A percentile compares a stretch with the other conserved stretches of the same genome.
These are phyloP conservation scores for Lycorma delicatula DNA, from an alignment of 1,140 invertebrate species.

Conservation along the genomic window DNA sequence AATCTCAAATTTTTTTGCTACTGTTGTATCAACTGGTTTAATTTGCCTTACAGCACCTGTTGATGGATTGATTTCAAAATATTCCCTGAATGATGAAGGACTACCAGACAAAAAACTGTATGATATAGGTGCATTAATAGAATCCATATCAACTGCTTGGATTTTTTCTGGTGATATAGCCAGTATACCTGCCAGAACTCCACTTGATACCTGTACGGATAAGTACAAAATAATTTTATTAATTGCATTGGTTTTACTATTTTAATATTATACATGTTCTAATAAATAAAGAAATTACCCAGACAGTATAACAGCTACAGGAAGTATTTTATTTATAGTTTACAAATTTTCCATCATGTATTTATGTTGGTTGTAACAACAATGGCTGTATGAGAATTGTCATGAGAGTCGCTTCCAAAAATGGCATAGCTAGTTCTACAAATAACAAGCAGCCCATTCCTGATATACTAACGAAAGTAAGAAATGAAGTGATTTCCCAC, in stretches of 20 bases:
- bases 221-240: too few relatives aligned
- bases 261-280: background rate
- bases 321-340: too few relatives aligned
- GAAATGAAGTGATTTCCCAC: too few relatives aligned
- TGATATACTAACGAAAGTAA: too few relatives aligned
- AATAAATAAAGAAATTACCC: background rate
- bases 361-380: too few relatives aligned
- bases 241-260: too few relatives aligned
- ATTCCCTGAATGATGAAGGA: constrained; percentile 63
- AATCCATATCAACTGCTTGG: constrained; percentile 80
- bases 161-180: constrained; percentile 80
- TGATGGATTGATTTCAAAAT: constrained; percentile 73
- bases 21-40: constrained; percentile 62
- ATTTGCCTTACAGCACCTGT: constrained; percentile 73
- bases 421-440: too few relatives aligned
- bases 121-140: constrained; percentile 66
- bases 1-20: constrained; percentile 60
- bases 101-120: constrained; percentile 74
- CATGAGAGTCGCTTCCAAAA: too few relatives aligned
- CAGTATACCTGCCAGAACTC: constrained; percentile 68
- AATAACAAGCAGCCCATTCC: too few relatives aligned
- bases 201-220: constrained; percentile 70
- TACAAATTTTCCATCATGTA: too few relatives aligned
- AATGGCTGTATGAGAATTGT: too few relatives aligned
- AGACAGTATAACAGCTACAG: too few relatives aligned